Base-by-base conservation (phyloP, 2,113 vertebrate genomes). In the Miniopterus natalensis region DNA sequence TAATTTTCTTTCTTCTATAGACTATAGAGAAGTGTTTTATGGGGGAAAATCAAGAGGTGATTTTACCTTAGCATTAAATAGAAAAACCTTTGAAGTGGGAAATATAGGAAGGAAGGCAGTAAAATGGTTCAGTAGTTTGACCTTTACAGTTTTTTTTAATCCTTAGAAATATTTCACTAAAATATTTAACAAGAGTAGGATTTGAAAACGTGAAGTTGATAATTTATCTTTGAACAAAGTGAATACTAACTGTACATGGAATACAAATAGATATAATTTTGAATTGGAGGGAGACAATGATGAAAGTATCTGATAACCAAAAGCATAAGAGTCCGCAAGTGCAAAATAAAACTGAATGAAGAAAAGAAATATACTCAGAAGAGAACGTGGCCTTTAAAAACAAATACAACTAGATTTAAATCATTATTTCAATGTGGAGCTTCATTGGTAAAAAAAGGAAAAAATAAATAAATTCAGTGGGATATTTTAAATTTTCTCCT, bases 161-260 rank as follows among this genome's bases (percentile, higher is more conserved):
- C 40, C 40, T 88, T 77, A 92, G 59, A 93, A 92, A 66, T 71
- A 84, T 90, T 85, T 93, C 42, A 73, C 66, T 92, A 97, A 97
- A 85, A 88, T 87, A 73, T 71, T 88, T 83, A 63, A 47, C 11
- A 77, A 92, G 36, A 89, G 2, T 49, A 61, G 29, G 8, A 53
- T 84, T 53, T 85, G 8, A 94, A 95, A 97, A 77, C 1, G 3
- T 68, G 29, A 86, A 89, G 29, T 66, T 90, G 68, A 49, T 89
- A 1, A 73, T 31, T 96, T 87, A 23, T 45, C 55, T 86, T 97
- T 90, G 92, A 89, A 96, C 12, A 84, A 20, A 78, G 3, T 55
- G 17, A 84, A n/a, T 31, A 66, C 15, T 63, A 25, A 74, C 21
- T 79, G 1, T 78, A 49, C 68, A 40, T 78, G 25, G 45, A 81